Conservation (phyloP, 1,140 invertebrate species). For the Drosophila nasuta region DNA sequence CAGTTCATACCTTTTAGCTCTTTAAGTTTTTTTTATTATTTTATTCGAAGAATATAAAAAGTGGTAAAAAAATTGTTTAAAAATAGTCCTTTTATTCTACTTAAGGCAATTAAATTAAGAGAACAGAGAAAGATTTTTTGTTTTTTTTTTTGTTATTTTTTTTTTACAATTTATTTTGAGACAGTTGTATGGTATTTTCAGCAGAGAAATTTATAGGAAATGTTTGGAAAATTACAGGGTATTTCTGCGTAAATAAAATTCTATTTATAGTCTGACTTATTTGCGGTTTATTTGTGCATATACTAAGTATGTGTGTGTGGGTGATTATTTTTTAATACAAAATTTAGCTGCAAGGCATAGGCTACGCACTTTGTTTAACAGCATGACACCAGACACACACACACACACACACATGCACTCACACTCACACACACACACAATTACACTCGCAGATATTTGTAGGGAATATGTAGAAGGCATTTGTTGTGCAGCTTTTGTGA, state of each 20-base stretch:
- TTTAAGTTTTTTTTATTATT: no score
- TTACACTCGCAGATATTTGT: background rate
- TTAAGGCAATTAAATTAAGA: no score
- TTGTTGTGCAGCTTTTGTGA: conserved; percentile 73
- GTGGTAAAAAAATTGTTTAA: no score
- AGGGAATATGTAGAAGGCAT: conserved; percentile 36
- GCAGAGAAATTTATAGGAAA: no score
- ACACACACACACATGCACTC: conserved; percentile 31
- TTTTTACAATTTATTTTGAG: no score
- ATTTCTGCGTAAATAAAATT: background rate
- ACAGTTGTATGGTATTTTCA: no score
- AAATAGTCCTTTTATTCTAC: no score
- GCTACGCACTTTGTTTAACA: conserved; percentile 80
- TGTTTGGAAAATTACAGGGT: background rate
- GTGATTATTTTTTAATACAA: conserved; percentile 82
- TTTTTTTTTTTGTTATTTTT: no score
- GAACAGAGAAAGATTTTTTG: no score
- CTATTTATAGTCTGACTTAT: background rate
- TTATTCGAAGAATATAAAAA: no score
- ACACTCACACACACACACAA: conserved; percentile 21
- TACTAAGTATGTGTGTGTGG: conserved; percentile 31
- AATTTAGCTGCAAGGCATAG: conserved; percentile 66
- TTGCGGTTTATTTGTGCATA: conserved; percentile 18
- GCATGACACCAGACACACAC: conserved; percentile 64
- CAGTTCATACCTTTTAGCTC: no score